Base-by-base conservation (phyloP, 2,113 vertebrate genomes). In the Sceloporus tristichus region DNA sequence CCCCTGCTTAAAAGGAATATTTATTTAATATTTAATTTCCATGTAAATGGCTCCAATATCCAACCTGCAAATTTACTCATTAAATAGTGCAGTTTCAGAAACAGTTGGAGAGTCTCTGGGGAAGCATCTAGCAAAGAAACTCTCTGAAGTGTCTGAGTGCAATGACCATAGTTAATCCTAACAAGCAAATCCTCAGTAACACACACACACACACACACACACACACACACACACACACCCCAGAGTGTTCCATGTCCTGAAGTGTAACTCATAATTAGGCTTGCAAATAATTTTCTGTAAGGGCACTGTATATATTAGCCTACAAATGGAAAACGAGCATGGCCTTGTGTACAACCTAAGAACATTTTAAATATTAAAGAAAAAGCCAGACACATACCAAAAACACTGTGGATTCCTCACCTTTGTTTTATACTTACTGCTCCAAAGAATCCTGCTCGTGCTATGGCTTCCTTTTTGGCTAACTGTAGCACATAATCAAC, bases 401-500 rank as follows among this genome's bases (percentile, higher is more conserved):
- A 85, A 66, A 81, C 77, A 90, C 84, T 27, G 16, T 0, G 2
- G 53, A 75, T 90, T 81, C 18, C 88, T 91, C 85, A 79, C 83
- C 81, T 92, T 82, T 80, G 81, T 40, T 59, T 85, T 62, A 59
- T 16, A 97, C 98, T 97, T 93, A 99, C 99, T 91, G 97, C 96
- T 92, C 99, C 99, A 9, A 98, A 99, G 97, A 99, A 99, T 70
- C 98, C 98, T 21, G 98, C 98, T 34, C 96, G 96, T 59, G 97
- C 93, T 1, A 97, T 2, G 1, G 98, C 98, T 90, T 99, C 98
- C 86, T 96, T 99, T 90, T 86, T 97, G 79, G 98, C 97, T 91
- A 99, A 93, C 5, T 95, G 95, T 76, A 99, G 96, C 88, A 99
- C 97, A 0, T 93, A 42, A 85, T 98, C 96, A 42, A 97, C 95